phyloP scores from a whole-genome alignment of 1,140 invertebrate species.

The Drosophila bocki region DNA sequence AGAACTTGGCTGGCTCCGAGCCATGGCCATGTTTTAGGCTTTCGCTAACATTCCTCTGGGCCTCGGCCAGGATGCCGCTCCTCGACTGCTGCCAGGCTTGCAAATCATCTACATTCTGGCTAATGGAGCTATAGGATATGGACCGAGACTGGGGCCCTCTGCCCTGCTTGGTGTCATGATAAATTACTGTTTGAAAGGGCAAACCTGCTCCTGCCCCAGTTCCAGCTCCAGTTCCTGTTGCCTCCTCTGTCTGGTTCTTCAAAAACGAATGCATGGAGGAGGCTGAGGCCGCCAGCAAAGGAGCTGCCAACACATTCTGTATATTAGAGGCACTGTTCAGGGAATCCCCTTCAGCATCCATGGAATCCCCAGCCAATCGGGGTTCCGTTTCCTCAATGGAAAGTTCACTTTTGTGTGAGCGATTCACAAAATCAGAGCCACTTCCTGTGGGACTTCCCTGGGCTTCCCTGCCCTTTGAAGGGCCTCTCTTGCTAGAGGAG shows the following conservation, averaged over 20 bases:
- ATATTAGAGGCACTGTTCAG: constrained; percentile 79
- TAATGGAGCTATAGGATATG: constrained; percentile 86
- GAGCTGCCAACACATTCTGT: constrained; percentile 77
- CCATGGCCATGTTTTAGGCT: constrained; percentile 66
- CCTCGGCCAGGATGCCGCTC: constrained; percentile 74
- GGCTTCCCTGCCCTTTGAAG: constrained; percentile 18
- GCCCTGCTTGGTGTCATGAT: constrained; percentile 86
- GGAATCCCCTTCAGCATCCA: constrained; percentile 67
- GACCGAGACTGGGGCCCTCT: constrained; percentile 84
- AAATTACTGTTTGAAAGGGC: constrained; percentile 86
- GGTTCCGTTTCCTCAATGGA: constrained; percentile 81
- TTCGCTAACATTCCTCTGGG: constrained; percentile 81
- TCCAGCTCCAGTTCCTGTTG: not conserved
- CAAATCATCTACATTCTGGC: constrained; percentile 84
- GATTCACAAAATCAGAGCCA: constrained; percentile 73
- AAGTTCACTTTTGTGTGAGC: constrained; percentile 80
- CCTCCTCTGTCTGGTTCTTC: constrained; percentile 34
- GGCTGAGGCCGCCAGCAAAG: constrained; percentile 48
- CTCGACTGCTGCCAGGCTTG: constrained; percentile 67
- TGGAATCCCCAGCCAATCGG: constrained; percentile 54
- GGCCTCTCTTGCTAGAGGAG: constrained; percentile 72
- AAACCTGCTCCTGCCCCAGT: constrained; percentile 46
- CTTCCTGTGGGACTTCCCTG: constrained; percentile 38
- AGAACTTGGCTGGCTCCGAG: constrained; percentile 85
- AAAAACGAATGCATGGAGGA: constrained; percentile 52